Evolutionary conservation across 2,888 invertebrate genomes (phyloP), one percentile per base, ranked within the genome.

Genomic region (Clepsis dumicolana): DNA sequence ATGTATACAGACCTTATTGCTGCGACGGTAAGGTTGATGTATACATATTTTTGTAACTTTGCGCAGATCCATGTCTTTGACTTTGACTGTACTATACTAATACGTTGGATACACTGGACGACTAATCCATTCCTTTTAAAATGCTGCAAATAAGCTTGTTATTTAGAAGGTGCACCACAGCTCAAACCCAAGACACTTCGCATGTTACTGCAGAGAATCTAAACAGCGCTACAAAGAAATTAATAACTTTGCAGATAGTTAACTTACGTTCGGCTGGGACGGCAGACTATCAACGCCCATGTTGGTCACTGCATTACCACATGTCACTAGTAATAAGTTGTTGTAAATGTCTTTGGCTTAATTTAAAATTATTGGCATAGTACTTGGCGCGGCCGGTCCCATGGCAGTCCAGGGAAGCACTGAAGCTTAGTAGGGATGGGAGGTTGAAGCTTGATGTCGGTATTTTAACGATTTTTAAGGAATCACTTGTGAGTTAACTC

Each of bases 231-330:
- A 48, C 18, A 48, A 48, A 48, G 8, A 48, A 21, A 21, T 35
- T 10, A 35, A 41, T 16, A n/a, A 48, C 21, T 21, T 3, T 21
- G 48, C 48, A 48, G 21, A 18, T 21, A 0, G 0, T 10, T 70
- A 74, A 87, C 89, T 86, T 65, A 90, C 89, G 66, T 80, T 78
- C 59, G 84, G 86, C 71, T 84, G 86, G 70, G 85, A 79, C 4
- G 87, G 88, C 56, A 86, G 57, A 71, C 87, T 90, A 75, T 92
- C 92, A 75, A 91, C 90, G 63, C 92, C 91, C 91, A 91, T 91
- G 52, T 44, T 70, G 64, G 38, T n/a, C 59, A 64, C 63, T 77
- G 75, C 76, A 76, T 67, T 73, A 71, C 64, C 77, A 77, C 76
- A 76, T 80, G 74, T 79, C 82, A 83, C 80, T 76, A 64, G 73